Evolutionary conservation across 2,113 vertebrate genomes (phyloP), one percentile per base, ranked within the genome.

Genomic region (Scolopax mira): DNA sequence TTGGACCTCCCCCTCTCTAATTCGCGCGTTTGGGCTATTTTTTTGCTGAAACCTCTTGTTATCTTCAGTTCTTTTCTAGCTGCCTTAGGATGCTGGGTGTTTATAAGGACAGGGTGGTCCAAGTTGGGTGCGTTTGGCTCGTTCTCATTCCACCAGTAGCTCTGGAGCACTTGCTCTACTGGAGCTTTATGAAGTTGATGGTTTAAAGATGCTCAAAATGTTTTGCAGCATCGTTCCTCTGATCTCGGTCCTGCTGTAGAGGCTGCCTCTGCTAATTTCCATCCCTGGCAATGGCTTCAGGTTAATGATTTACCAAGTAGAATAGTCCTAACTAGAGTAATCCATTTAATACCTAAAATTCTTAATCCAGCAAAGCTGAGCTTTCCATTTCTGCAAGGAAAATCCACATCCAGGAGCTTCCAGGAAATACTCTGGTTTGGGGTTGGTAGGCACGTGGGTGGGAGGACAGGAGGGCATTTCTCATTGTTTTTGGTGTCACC

Each of bases 341-440:
- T 91, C 86, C 84, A 39, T 81, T 19, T 85, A 81, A 75, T 57
- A 66, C 75, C 17, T 41, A 37, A 69, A 85, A 93, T 4, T 28
- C 41, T 91, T 91, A 79, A 94, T 82, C 86, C 80, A 69, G 77
- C 83, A 92, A 92, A 93, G 91, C 80, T 18, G 61, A 91, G 83
- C 71, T 94, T 94, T 75, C 78, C 41, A 30, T 96, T 95, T 96
- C 94, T 79, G 23, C 3, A 9, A 51, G n/a, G 70, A 30, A 44
- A 78, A 88, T 51, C 64, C 51, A 11, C 21, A 13, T 41, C 41
- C 37, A 37, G 48, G 10, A 72, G 33, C 49, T 65, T 31, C 25
- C 4, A 7, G 81, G 30, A 84, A 22, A 22, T 19, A 10, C 28
- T 18, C 33, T 58, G 48, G 2, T 30, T 61, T 30, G 48, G 79